A percentile compares a stretch with the other conserved stretches of the same genome.
Conservation (phyloP, 2,888 invertebrate species). For the Bibio marci region DNA sequence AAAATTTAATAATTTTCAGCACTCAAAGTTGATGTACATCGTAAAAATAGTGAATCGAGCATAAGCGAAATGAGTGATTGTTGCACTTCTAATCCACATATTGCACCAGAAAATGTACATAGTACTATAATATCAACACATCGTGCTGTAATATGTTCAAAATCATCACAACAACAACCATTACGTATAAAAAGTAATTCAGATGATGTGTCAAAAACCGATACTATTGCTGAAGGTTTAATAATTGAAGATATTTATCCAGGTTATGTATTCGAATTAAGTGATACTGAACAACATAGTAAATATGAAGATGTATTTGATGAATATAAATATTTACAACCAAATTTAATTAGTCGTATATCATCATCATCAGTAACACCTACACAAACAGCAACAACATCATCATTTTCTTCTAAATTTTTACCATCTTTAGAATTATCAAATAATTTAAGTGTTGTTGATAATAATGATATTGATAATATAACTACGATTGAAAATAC, state of each 20-base stretch:
- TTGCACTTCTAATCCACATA: conserved; percentile 35
- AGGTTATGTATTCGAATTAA: too few species aligned
- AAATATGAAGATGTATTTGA: conserved; percentile 1
- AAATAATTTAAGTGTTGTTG: too few species aligned
- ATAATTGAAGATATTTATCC: conserved; percentile 6
- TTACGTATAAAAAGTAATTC: conserved; percentile 9
- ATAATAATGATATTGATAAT: background rate
- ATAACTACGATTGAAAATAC: too few species aligned
- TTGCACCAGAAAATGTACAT: conserved; percentile 30
- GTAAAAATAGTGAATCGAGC: conserved; percentile 83
- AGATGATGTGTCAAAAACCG: conserved; percentile 6
- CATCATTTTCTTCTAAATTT: too few species aligned
- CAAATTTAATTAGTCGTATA: too few species aligned
- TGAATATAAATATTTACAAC: too few species aligned
- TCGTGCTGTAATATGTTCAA: conserved; percentile 24
- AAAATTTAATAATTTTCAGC: conserved; percentile 33
- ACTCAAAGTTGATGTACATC: conserved; percentile 83
- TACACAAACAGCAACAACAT: too few species aligned
- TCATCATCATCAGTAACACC: too few species aligned
- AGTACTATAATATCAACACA: conserved; percentile 23
- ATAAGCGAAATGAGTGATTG: conserved; percentile 75
- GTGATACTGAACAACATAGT: too few species aligned
- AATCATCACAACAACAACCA: conserved; percentile 14
- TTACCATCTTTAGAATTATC: too few species aligned
- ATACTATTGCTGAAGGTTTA: conserved; percentile 3